phyloP scores from a whole-genome alignment of 92 coral and sea anemone species.

The Siderastrea siderea region DNA sequence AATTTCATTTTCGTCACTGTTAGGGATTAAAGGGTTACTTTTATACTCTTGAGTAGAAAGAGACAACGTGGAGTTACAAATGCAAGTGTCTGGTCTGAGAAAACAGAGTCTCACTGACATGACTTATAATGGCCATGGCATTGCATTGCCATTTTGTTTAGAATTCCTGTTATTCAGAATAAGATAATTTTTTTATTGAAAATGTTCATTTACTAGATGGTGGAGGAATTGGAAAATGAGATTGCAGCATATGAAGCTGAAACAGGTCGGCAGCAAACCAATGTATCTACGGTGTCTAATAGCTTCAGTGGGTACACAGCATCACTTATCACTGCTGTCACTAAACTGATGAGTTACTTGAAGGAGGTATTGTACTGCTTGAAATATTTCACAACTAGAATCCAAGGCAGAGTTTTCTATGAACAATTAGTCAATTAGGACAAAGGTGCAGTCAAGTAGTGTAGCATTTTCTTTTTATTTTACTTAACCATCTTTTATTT shows the following conservation, averaged over 20 bases:
- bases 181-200: background rate
- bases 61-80: too few relatives aligned
- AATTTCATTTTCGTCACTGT: too few relatives aligned
- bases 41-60: too few relatives aligned
- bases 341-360: constrained; percentile 91
- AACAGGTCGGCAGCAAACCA: constrained; percentile 87
- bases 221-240: constrained; percentile 92
- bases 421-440: too few relatives aligned
- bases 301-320: constrained; percentile 96
- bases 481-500: too few relatives aligned
- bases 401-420: too few relatives aligned
- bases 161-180: background rate
- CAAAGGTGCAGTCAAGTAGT: too few relatives aligned
- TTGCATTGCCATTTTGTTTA: background rate
- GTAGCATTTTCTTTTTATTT: too few relatives aligned
- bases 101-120: background rate
- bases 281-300: background rate
- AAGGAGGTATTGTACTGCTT: constrained; percentile 67
- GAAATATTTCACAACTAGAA: too few relatives aligned
- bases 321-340: constrained; percentile 86
- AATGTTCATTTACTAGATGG: constrained; percentile 71
- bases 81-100: too few relatives aligned
- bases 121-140: too few relatives aligned
- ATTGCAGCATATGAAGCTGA: constrained; percentile 88
- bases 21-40: too few relatives aligned